Evolutionary conservation across 2,113 vertebrate genomes (phyloP), one percentile per base, ranked within the genome.

Genomic region (Ptychochromis oligacanthus): DNA sequence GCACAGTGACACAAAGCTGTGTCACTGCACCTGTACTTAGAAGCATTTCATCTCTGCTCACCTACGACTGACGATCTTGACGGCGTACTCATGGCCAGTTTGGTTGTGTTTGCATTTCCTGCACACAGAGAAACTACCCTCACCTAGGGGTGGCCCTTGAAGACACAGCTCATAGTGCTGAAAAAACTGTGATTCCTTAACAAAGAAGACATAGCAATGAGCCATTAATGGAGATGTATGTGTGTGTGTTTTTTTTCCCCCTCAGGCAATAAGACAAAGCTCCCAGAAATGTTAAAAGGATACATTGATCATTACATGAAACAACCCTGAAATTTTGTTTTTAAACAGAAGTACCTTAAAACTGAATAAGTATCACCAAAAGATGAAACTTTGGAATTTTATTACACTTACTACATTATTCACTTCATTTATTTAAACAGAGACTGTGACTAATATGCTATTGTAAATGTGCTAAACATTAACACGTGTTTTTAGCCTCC

Each of bases 61-160:
- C 97, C 97, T 97, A 85, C 96, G 96, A 90, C 97, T 98, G 80
- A 98, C 92, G 43, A 98, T 98, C 94, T 98, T 98, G 75, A 98
- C 97, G 0, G 97, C 97, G 1, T 96, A 98, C 80, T 98, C 97
- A 8, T 95, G 94, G 49, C 95, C 96, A 1, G 75, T 97, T 89
- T 97, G 97, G 64, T 95, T 97, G 92, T 97, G 97, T 74, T 91
- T 94, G 88, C 97, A 98, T 72, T 95, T 96, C 57, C 97, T 96
- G 93, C 97, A 98, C 77, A 98, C 95, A 0, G 97, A 98, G 90
- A 98, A 98, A 87, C 97, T 98, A 2, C 97, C 97, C 77, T 97
- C 96, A 0, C 97, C 97, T 56, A 98, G 91, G 0, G 97, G 97
- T 0, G 95, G 85, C 24, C 96, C 96, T 36, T 96, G 95, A 49